These are phyloP conservation scores for Sebastes itinus DNA, from an alignment of 2,797 vertebrate genomes.

Conservation along the genomic window DNA sequence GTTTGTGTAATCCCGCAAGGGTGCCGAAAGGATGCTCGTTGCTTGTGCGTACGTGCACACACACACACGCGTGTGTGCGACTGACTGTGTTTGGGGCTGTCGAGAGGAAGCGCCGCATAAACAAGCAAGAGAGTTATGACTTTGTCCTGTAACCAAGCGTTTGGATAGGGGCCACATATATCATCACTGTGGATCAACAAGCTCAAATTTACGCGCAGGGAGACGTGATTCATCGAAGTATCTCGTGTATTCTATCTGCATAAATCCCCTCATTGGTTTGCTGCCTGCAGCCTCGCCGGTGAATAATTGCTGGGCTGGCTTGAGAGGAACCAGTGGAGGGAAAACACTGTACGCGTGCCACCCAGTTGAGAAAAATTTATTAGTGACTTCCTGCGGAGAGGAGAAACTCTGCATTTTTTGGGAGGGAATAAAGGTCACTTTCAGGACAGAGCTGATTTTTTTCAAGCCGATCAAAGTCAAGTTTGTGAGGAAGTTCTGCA, in stretches of 20 bases:
- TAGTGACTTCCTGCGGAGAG: slow-evolving; percentile 14
- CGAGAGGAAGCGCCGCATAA: slow-evolving; percentile 15
- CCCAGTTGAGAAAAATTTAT: slow-evolving; percentile 34
- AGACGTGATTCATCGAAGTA: slow-evolving; percentile 66
- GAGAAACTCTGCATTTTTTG: not conserved
- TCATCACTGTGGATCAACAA: slow-evolving; percentile 72
- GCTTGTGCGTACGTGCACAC: not conserved
- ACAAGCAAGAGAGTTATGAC: slow-evolving; percentile 65
- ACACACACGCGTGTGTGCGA: not conserved
- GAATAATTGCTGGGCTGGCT: slow-evolving; percentile 67
- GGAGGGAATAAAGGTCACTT: slow-evolving; percentile 10
- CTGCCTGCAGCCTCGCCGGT: slow-evolving; percentile 55
- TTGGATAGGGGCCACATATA: slow-evolving; percentile 54
- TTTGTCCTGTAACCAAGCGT: slow-evolving; percentile 48
- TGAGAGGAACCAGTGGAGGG: slow-evolving; percentile 49
- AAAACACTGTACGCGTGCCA: slow-evolving; percentile 42
- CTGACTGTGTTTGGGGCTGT: not conserved
- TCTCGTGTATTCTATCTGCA: slow-evolving; percentile 62
- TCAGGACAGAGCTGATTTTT: slow-evolving; percentile 26
- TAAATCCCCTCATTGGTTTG: slow-evolving; percentile 77
- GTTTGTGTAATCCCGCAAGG: slow-evolving; percentile 6
- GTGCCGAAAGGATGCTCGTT: not conserved
- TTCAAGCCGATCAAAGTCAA: slow-evolving; percentile 33
- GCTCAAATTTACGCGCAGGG: slow-evolving; percentile 65
- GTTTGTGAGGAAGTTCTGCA: slow-evolving; percentile 12